Percentiles rank a stretch among this genome's conserved stretches.
Conservation (phyloP, 1,140 invertebrate species). For the Tribolium castaneum region DNA sequence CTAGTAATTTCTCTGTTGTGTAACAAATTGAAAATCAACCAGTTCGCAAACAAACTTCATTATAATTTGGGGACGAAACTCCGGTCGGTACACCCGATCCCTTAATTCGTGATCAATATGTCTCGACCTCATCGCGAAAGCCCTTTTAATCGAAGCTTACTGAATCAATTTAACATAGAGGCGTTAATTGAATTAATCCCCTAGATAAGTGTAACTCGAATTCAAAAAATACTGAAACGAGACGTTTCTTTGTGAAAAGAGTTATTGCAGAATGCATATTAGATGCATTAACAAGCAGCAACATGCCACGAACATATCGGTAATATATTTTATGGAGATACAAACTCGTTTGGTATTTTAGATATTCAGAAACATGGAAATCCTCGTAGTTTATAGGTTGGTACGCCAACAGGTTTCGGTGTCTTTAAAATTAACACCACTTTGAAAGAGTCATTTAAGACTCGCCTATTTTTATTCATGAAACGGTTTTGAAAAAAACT, state of each 20-base stretch:
- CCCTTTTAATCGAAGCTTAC: neutral
- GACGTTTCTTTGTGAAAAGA: neutral
- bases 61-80: neutral
- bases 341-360: slow-evolving; percentile 26
- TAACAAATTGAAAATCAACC: neutral
- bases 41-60: neutral
- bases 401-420: neutral
- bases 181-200: neutral
- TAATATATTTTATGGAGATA: slow-evolving; percentile 19
- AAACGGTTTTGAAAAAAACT: slow-evolving; percentile 26
- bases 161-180: neutral
- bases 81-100: neutral
- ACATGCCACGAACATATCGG: slow-evolving; percentile 23
- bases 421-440: neutral
- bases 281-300: slow-evolving; percentile 22
- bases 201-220: neutral
- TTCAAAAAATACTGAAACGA: neutral
- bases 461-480: neutral
- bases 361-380: slow-evolving; percentile 16
- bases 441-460: neutral
- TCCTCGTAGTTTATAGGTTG: slow-evolving; percentile 3
- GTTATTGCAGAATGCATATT: slow-evolving; percentile 13
- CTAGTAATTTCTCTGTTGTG: neutral
- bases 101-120: neutral
- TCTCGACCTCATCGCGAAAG: too few relatives aligned